Evolutionary conservation across 2,888 invertebrate species (phyloP).

Genomic region (Lypha dubia): DNA sequence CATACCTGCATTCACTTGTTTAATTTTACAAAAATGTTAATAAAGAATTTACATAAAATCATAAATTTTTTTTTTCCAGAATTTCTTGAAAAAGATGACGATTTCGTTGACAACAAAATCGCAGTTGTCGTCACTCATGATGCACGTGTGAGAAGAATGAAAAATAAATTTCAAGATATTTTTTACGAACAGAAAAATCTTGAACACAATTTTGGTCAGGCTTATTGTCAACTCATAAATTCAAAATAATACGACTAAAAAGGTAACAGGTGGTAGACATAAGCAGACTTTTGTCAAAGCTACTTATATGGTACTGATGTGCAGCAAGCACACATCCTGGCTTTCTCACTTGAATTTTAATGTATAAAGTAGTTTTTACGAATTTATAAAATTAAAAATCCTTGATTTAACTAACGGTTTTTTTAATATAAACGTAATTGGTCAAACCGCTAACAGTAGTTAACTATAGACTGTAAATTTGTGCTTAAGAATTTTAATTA

Average conservation of each 20-base stretch:
- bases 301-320: too few relatives aligned
- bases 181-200: slow-evolving; percentile 30
- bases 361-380: too few relatives aligned
- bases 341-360: too few relatives aligned
- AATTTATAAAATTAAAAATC: too few relatives aligned
- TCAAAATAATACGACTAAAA: slow-evolving; percentile 72
- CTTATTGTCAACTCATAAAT: slow-evolving; percentile 79
- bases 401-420: too few relatives aligned
- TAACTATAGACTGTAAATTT: too few relatives aligned
- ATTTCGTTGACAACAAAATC: slow-evolving; percentile 69
- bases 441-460: too few relatives aligned
- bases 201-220: slow-evolving; percentile 38
- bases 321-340: too few relatives aligned
- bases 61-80: slow-evolving; percentile 63
- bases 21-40: slow-evolving; percentile 38
- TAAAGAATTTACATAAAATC: slow-evolving; percentile 68
- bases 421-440: too few relatives aligned
- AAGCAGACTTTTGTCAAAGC: background rate
- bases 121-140: slow-evolving; percentile 60
- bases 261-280: background rate
- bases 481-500: too few relatives aligned
- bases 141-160: slow-evolving; percentile 64
- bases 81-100: slow-evolving; percentile 61
- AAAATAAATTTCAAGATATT: slow-evolving; percentile 31
- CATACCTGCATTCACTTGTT: slow-evolving; percentile 7